Base-by-base conservation (phyloP, 2,888 invertebrate genomes). In the Polydrusus pterygomalis region DNA sequence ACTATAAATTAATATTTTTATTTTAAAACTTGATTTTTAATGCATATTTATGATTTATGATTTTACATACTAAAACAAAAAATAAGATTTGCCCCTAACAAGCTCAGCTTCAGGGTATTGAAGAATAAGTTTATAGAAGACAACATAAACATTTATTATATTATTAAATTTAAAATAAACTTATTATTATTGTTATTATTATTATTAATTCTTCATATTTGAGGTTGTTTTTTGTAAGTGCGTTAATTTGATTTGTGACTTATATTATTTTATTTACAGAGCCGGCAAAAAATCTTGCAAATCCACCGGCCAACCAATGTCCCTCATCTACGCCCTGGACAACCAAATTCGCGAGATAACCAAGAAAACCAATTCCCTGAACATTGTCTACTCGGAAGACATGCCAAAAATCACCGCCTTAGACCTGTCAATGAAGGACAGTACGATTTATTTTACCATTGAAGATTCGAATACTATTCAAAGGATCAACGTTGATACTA, bases 221-320 rank as follows among this genome's bases (percentile, higher is more conserved):
- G n/a, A n/a, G n/a, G n/a, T n/a, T n/a, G n/a, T n/a, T n/a, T n/a
- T n/a, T n/a, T n/a, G n/a, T n/a, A n/a, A n/a, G n/a, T 25, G 5
- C 25, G 25, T 25, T 25, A 3, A 25, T 25, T 5, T 25, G 1
- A 25, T 3, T 25, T 25, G 10, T 40, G 15, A 69, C 18, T 20
- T 30, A 54, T 54, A 67, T 38, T 38, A 34, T 47, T 60, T 45
- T 20, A 17, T 13, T 83, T 83, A 81, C 81, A 91, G 91, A 67
- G 83, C 88, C 0, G 92, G 94, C 83, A 90, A 90, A 60, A 89
- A 88, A 15, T 90, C 92, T 0, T 95, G 95, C 86, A 95, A 94
- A 85, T 92, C 93, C 1, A 84, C 89, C 0, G 90, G 90, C 69
- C 88, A 89, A 7, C 88, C 89, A 13, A 88, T 91, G 86, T 87